Evolutionary conservation across 1,140 invertebrate species (phyloP).

Genomic region (Anastrepha ludens): DNA sequence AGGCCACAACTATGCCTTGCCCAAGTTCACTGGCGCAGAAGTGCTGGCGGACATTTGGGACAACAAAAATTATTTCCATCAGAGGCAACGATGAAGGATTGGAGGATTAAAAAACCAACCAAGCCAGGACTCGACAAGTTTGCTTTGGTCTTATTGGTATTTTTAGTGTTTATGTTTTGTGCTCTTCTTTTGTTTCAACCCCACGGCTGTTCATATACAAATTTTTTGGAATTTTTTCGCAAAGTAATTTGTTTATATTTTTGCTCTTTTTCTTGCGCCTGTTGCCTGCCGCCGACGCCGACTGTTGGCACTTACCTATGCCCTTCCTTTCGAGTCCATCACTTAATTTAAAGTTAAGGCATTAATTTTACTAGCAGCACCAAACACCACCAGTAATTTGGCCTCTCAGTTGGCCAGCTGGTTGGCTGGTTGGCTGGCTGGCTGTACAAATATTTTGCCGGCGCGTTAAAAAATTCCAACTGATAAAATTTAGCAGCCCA

Average conservation of each 20-base stretch:
- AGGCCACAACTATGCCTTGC: not conserved
- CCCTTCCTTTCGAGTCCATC: not conserved
- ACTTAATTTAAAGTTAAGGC: conserved; percentile 48
- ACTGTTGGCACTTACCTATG: not conserved
- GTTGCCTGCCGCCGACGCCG: not conserved
- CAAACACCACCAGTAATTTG: not conserved
- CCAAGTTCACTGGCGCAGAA: not conserved
- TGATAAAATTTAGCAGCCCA: not conserved
- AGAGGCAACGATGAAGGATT: not conserved
- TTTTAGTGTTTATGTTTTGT: not conserved
- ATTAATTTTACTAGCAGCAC: conserved; percentile 10
- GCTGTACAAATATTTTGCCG: conserved; percentile 31
- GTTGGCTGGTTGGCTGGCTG: conserved; percentile 2
- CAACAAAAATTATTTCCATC: not conserved
- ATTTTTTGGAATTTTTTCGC: not conserved
- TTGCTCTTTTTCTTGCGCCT: not conserved
- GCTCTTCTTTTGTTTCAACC: not conserved
- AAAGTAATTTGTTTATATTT: conserved; percentile 36
- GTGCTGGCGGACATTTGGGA: not conserved
- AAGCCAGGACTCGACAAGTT: not conserved
- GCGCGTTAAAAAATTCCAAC: conserved; percentile 28
- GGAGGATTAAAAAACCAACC: not conserved
- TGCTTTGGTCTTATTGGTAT: not conserved
- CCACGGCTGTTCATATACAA: not conserved
- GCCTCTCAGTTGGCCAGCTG: not conserved